Percentiles rank a stretch among this genome's conserved stretches.
These are phyloP conservation scores for Palythoa grandis DNA, from an alignment of 92 coral and sea anemone species.

Conservation along the genomic window DNA sequence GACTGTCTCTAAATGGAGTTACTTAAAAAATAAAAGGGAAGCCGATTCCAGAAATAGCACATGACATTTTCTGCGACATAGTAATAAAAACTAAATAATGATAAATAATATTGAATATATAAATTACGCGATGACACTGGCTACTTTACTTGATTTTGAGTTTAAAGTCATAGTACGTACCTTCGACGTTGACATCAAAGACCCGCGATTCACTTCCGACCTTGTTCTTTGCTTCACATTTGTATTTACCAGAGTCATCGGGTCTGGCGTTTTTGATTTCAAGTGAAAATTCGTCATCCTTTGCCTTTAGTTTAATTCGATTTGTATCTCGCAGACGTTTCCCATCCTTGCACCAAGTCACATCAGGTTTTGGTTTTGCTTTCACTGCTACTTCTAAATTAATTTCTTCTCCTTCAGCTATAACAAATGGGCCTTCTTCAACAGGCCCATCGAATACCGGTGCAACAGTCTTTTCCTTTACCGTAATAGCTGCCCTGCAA, in stretches of 20 bases:
- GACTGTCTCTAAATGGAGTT: too few species aligned
- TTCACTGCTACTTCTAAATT: conserved; percentile 71
- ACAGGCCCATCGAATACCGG: conserved; percentile 69
- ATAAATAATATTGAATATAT: background rate
- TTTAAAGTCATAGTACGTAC: conserved; percentile 41
- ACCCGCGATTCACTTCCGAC: conserved; percentile 76
- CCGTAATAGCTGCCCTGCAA: conserved; percentile 82
- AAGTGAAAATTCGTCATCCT: conserved; percentile 72
- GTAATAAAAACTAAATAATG: too few species aligned
- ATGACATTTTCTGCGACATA: too few species aligned
- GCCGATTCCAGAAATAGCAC: too few species aligned
- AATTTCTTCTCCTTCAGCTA: conserved; percentile 81
- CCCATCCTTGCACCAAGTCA: conserved; percentile 89
- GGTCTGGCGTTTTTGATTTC: conserved; percentile 65
- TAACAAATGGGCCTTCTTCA: conserved; percentile 57
- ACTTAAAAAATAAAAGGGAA: too few species aligned
- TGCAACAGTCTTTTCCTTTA: conserved; percentile 69
- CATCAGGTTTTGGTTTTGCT: conserved; percentile 87
- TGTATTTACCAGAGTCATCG: conserved; percentile 90
- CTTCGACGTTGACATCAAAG: conserved; percentile 86
- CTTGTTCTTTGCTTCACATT: conserved; percentile 84
- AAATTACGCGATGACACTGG: background rate
- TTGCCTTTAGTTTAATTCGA: conserved; percentile 56
- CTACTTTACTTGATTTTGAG: background rate
- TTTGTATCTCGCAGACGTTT: conserved; percentile 73